Conservation (phyloP, 2,888 invertebrate genomes). For the Tiliacea citrago region DNA sequence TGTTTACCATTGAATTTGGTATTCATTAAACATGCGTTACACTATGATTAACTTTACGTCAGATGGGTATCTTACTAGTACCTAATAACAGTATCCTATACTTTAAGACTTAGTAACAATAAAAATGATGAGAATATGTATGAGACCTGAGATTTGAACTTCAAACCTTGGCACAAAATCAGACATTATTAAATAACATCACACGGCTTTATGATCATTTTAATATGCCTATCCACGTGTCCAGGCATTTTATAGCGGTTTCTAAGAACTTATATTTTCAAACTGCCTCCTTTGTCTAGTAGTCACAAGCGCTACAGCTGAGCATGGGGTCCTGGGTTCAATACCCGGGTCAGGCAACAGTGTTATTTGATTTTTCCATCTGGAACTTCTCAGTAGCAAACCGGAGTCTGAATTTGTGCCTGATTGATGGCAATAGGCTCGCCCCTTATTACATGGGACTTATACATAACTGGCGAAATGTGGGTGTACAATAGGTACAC, state of each 20-base stretch:
- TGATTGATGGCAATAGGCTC: too few species aligned
- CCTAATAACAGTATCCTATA: constrained; percentile 42
- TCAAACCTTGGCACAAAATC: constrained; percentile 59
- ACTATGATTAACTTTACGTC: constrained; percentile 48
- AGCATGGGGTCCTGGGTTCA: too few species aligned
- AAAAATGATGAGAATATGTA: constrained; percentile 56
- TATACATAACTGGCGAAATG: too few species aligned
- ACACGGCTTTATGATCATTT: constrained; percentile 6
- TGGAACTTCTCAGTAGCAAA: too few species aligned
- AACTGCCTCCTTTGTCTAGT: neutral
- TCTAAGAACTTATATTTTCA: neutral
- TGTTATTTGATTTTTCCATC: too few species aligned
- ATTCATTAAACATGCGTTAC: constrained; percentile 40
- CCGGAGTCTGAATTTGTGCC: too few species aligned
- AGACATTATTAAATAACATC: constrained; percentile 6
- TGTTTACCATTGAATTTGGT: constrained; percentile 38
- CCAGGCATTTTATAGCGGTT: neutral
- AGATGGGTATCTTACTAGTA: constrained; percentile 49
- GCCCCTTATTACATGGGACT: too few species aligned
- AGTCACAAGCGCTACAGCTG: too few species aligned
- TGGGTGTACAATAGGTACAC: too few species aligned
- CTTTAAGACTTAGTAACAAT: constrained; percentile 45
- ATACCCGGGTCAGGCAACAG: too few species aligned
- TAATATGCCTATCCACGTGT: constrained; percentile 18
- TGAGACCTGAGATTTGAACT: constrained; percentile 57